Conservation (phyloP, 2,888 invertebrate genomes). For the Noctua pronuba region DNA sequence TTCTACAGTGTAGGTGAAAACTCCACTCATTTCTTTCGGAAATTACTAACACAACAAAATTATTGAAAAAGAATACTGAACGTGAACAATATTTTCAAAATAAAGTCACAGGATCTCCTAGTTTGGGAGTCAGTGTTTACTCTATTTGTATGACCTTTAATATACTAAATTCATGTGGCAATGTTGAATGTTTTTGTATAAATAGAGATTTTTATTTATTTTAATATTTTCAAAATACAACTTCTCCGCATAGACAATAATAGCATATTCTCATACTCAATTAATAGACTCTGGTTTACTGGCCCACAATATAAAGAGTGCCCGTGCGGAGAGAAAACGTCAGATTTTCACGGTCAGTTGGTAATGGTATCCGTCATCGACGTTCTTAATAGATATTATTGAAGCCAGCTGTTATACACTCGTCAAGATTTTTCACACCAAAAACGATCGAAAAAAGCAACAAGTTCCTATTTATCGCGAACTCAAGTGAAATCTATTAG, state of each 20-base stretch:
- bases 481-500: slow-evolving; percentile 45
- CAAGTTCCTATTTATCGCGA: slow-evolving; percentile 34
- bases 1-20: not conserved
- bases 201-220: no score
- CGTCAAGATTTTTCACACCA: slow-evolving; percentile 49
- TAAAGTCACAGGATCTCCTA: no score
- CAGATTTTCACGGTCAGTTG: slow-evolving; percentile 80
- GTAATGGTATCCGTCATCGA: slow-evolving; percentile 67
- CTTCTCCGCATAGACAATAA: not conserved
- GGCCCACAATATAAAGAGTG: slow-evolving; percentile 56
- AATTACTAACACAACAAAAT: not conserved
- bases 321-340: slow-evolving; percentile 78
- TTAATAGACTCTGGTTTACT: slow-evolving; percentile 31
- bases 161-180: no score
- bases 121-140: no score
- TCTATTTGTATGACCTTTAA: no score
- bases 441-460: slow-evolving; percentile 40
- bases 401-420: slow-evolving; percentile 47
- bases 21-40: not conserved
- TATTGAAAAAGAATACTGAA: not conserved
- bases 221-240: not conserved
- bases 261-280: not conserved
- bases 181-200: no score
- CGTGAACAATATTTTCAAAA: not conserved
- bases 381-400: slow-evolving; percentile 62